These are phyloP conservation scores for Menura novaehollandiae DNA, from an alignment of 2,113 vertebrate species.

Conservation along the genomic window DNA sequence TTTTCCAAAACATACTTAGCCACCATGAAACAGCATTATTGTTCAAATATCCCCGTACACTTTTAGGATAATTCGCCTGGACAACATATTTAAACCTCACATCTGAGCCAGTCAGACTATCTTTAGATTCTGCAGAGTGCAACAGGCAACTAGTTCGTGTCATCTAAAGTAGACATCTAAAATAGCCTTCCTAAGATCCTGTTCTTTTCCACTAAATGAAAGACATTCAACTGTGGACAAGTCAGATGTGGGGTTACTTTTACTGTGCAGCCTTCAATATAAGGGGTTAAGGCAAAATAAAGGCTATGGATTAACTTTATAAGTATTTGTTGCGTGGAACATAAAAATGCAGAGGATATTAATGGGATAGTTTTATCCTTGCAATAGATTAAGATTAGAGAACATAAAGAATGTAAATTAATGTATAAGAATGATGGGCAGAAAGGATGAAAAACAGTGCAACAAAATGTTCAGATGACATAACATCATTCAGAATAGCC, in stretches of 20 bases:
- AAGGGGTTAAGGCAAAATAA: not conserved
- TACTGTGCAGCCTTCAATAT: not conserved
- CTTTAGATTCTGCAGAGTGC: not conserved
- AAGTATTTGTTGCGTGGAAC: not conserved
- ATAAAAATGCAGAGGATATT: not conserved
- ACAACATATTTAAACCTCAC: not conserved
- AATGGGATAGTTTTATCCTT: not conserved
- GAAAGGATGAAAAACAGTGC: not conserved
- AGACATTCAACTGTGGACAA: not conserved
- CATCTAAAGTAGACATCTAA: not conserved
- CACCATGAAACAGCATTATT: not conserved
- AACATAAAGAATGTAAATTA: not conserved
- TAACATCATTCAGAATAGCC: not conserved
- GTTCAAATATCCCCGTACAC: not conserved
- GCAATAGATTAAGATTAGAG: not conserved
- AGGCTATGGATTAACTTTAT: not conserved
- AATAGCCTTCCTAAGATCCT: not conserved
- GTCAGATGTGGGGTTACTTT: not conserved
- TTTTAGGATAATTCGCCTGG: not conserved
- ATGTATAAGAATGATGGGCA: not conserved
- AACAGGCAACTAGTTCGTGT: not conserved
- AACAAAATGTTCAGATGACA: not conserved
- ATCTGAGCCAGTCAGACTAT: not conserved
- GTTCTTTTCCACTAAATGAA: not conserved
- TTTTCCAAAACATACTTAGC: not conserved